Evolutionary conservation across 2,888 invertebrate genomes (phyloP), one percentile per base, ranked within the genome.

Genomic region (Ceratothoa steindachneri): DNA sequence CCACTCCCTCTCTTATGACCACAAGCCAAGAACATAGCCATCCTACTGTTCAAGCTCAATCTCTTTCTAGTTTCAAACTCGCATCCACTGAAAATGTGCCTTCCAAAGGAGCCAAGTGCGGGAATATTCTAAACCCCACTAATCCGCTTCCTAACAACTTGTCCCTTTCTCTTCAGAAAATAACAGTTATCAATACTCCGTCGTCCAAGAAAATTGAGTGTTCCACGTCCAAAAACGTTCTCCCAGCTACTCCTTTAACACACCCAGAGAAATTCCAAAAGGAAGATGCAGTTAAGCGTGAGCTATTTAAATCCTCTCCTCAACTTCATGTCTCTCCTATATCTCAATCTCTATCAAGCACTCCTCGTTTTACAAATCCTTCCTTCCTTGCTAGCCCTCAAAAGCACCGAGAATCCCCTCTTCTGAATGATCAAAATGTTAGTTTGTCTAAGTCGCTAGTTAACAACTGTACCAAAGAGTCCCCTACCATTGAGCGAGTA

Each of bases 201-300:
- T 5, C 15, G 15, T 5, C 5, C 5, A 24, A 60, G 27, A 60
- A 60, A 7, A 12, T 24, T 60, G 27, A 60, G n/a, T 60, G 3
- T 24, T 60, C 60, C 27, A n/a, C n/a, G n/a, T 24, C 22, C 12
- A 60, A 24, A 24, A 60, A 24, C 24, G 9, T 60, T 60, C 75
- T 78, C 12, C 78, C 78, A 12, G 78, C 78, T 19, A 78, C 78
- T 19, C 78, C 78, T 2, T 69, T 78, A 15, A 78, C 78, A 19
- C 78, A 78, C 55, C 78, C 78, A 15, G 75, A 78, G 52, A 68
- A 74, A 30, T 78, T 78, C 60, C 3, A n/a, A 19, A 72, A 19
- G 2, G 27, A 30, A 30, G 22, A 30, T 30, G n/a, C 29, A 7
- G 65, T 30, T 9, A 70, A 65, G 27, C 41, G 52, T 52, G 69